phyloP scores from a whole-genome alignment of 2,888 invertebrate species.

The Pristionchus exspectatus region DNA sequence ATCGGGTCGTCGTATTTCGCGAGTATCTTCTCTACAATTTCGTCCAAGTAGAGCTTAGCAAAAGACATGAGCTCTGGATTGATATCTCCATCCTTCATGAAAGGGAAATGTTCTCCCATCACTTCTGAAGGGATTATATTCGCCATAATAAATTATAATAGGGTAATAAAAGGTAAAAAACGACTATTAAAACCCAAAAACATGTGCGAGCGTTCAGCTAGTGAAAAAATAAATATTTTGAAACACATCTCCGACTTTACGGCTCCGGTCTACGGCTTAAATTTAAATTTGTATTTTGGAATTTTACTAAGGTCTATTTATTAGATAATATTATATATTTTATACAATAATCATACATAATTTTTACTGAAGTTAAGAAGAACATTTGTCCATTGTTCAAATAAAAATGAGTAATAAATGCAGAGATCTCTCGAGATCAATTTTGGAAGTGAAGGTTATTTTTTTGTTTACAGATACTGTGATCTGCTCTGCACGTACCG shows the following conservation, averaged over 20 bases:
- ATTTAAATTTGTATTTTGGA: no score
- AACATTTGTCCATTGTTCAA: no score
- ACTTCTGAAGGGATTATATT: background rate
- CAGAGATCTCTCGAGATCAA: no score
- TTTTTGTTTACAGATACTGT: background rate
- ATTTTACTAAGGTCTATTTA: no score
- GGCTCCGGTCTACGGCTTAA: no score
- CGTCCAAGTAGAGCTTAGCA: background rate
- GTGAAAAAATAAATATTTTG: no score
- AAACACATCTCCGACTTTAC: no score
- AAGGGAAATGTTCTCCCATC: background rate
- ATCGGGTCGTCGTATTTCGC: background rate
- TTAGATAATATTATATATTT: no score
- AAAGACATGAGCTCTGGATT: conserved; percentile 28
- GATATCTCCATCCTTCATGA: background rate
- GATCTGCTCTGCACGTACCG: background rate
- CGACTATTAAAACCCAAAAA: background rate
- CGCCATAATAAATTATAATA: background rate
- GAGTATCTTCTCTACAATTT: background rate
- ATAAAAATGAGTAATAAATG: no score
- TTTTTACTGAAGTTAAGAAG: no score
- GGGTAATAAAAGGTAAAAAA: background rate
- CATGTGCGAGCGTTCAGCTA: background rate
- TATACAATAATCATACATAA: no score
- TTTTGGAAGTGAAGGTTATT: no score